Base-by-base conservation (phyloP, 1,140 invertebrate genomes). In the Drosophila busckii region DNA sequence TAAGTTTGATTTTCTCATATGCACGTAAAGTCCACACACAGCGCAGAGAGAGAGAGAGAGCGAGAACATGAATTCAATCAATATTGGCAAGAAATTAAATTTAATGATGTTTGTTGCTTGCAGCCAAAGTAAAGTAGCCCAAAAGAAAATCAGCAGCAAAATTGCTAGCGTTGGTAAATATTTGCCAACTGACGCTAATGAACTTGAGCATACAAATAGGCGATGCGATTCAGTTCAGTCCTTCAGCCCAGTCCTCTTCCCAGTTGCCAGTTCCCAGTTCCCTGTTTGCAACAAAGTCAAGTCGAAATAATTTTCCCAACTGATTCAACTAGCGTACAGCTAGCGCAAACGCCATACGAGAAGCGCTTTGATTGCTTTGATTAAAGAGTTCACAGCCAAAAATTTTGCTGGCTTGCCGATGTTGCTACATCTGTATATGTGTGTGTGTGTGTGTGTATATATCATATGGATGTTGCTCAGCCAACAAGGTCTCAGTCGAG, bases 11-110 rank as follows among this genome's bases (percentile, higher is more conserved):
- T 4, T 4, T 17, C 3, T 3, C 25, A 19, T 7, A 9, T 16
- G 4, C 20, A 32, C 5, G 15, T 7, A 1, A 2, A 13, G 15
- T 38, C 28, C 17, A 46, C 34, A 55, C 34, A 48, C 35, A 25
- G n/a, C n/a, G n/a, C n/a, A n/a, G n/a, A n/a, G n/a, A n/a, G n/a
- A n/a, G n/a, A n/a, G n/a, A n/a, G n/a, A n/a, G n/a, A n/a, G n/a
- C 13, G 16, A 13, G 55, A 40, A 42, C 59, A 53, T 40, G 44
- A 37, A 22, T 54, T 78, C 73, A 56, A 71, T 80, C 67, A 80
- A 78, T 71, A 78, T 78, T 78, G 67, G 73, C 73, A 68, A 52
- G 45, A 80, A 80, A 78, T 80, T 80, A 78, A 78, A 80, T 80
- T 68, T 71, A 78, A 78, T 80, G 68, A 78, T 78, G 67, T 80